These are phyloP conservation scores for Meghimatium bilineatum DNA, from an alignment of 2,888 invertebrate species.

Conservation along the genomic window DNA sequence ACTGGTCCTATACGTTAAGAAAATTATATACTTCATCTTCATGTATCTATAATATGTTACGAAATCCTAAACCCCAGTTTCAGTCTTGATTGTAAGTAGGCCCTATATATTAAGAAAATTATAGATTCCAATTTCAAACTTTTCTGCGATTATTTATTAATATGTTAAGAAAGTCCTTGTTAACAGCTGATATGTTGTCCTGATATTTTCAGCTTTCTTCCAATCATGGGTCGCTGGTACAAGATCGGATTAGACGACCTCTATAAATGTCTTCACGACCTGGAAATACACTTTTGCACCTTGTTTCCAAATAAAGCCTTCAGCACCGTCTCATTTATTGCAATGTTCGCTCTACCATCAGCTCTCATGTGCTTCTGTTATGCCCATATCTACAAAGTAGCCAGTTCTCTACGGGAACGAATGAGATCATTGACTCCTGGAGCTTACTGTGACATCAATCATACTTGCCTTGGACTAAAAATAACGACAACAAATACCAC, in stretches of 20 bases:
- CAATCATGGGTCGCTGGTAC: slow-evolving; percentile 40
- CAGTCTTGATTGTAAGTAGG: no score
- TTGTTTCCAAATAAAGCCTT: slow-evolving; percentile 46
- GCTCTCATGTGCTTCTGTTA: slow-evolving; percentile 41
- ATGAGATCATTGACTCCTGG: slow-evolving; percentile 33
- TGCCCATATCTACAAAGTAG: slow-evolving; percentile 29
- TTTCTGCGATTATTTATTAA: no score
- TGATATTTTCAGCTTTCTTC: slow-evolving; percentile 33
- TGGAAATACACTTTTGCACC: slow-evolving; percentile 34
- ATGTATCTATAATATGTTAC: no score
- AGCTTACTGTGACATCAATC: slow-evolving; percentile 19
- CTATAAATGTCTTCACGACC: slow-evolving; percentile 21
- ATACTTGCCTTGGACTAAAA: neutral
- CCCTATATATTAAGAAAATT: no score
- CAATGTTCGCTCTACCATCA: slow-evolving; percentile 43
- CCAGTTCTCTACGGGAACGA: slow-evolving; percentile 17
- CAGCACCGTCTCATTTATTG: slow-evolving; percentile 54
- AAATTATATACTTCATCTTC: no score
- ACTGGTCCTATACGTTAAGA: no score
- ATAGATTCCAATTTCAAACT: no score
- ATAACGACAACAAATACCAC: neutral
- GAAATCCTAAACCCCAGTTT: no score
- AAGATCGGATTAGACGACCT: slow-evolving; percentile 33
- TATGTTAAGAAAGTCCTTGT: no score
- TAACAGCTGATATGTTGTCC: neutral